Evolutionary conservation across 2,888 invertebrate genomes (phyloP).

Genomic region (Antitype chi): DNA sequence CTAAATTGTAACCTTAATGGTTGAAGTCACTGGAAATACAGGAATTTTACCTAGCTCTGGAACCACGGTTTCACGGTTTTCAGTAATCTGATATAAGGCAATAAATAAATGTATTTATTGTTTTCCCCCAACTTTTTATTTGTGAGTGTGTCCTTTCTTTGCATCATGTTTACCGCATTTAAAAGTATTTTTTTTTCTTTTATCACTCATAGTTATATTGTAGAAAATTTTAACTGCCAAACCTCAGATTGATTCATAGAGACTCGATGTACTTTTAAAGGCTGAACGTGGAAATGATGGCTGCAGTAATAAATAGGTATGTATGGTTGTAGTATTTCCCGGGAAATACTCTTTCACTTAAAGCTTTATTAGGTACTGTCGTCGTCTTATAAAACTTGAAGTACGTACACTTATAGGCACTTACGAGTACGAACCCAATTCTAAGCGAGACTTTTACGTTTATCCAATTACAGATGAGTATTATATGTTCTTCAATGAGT

Average conservation of each 20-base stretch:
- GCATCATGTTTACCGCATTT: too few relatives aligned
- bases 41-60: too few relatives aligned
- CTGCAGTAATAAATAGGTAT: background rate
- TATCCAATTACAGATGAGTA: conserved; percentile 49
- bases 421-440: conserved; percentile 21
- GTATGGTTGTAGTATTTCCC: background rate
- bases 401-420: conserved; percentile 12
- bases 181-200: too few relatives aligned
- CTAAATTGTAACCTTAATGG: too few relatives aligned
- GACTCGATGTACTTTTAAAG: conserved; percentile 1
- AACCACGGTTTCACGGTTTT: too few relatives aligned
- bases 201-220: too few relatives aligned
- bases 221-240: background rate
- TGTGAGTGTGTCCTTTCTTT: too few relatives aligned
- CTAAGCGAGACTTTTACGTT: conserved; percentile 28
- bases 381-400: conserved; percentile 16
- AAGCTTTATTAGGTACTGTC: conserved; percentile 10
- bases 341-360: conserved; percentile 3
- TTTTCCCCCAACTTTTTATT: too few relatives aligned
- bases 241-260: background rate
- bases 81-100: too few relatives aligned
- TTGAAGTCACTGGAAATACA: too few relatives aligned
- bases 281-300: background rate
- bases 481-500: conserved; percentile 36
- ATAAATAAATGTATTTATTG: too few relatives aligned